phyloP scores from a whole-genome alignment of 2,888 invertebrate genomes.

The Dendrolimus houi region DNA sequence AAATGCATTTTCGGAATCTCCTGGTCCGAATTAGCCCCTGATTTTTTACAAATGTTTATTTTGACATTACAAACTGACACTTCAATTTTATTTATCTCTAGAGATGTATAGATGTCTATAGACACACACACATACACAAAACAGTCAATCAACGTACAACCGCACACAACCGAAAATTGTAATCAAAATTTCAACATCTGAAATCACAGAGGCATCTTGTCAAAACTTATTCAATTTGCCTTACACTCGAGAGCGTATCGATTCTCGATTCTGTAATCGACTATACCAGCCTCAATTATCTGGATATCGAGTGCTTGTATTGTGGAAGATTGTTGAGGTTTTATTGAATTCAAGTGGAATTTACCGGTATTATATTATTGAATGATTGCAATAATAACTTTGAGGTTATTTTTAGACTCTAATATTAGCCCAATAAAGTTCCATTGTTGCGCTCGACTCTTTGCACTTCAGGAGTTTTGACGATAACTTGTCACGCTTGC shows the following conservation, averaged over 20 bases:
- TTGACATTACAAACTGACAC: too few species aligned
- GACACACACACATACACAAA: neutral
- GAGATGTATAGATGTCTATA: too few species aligned
- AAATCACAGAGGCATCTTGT: constrained; percentile 18
- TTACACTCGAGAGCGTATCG: constrained; percentile 20
- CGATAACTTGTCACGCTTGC: too few species aligned
- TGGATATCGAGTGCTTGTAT: neutral
- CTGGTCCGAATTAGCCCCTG: too few species aligned
- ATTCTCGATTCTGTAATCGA: constrained; percentile 7
- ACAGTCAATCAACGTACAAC: constrained; percentile 6
- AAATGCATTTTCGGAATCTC: too few species aligned
- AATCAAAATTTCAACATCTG: constrained; percentile 6
- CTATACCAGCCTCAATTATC: neutral
- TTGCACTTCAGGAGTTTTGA: too few species aligned
- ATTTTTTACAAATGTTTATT: too few species aligned
- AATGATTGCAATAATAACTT: neutral
- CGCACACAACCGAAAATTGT: neutral
- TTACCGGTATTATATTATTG: neutral
- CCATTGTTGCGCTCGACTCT: too few species aligned
- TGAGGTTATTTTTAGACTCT: neutral
- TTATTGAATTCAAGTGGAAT: neutral
- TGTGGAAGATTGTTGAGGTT: neutral
- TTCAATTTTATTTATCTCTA: too few species aligned
- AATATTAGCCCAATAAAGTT: too few species aligned
- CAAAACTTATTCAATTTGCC: constrained; percentile 33